Evolutionary conservation across 2,113 vertebrate species (phyloP), one percentile per base, ranked within the genome.

Genomic region (Tyto alba): DNA sequence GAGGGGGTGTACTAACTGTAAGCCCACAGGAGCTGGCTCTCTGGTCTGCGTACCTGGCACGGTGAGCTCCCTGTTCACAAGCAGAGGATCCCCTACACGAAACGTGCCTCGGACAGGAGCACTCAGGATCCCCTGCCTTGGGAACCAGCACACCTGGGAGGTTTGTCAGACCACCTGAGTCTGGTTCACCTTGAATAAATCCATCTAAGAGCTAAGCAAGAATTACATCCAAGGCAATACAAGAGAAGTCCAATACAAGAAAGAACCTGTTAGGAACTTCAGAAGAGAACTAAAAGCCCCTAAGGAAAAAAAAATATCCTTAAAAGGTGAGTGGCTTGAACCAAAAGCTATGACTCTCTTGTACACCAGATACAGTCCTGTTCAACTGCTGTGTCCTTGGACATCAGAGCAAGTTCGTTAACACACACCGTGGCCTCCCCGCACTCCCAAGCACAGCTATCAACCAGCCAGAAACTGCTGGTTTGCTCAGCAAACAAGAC

Each of bases 401-500:
- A 50, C 45, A 77, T 6, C 40, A 47, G 50, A 52, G 73, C 77
- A 45, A 53, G 59, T 52, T 69, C 5, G 1, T 66, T 69, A 88
- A 26, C 43, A 27, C 11, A 1, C 47, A 27, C 60, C 4, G 4
- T 64, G 72, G 59, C 68, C 38, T 45, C 36, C 30, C 13, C 19
- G 8, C 74, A 4, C n/a, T 30, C 85, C 86, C 30, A 23, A 82
- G 74, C 83, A 85, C 41, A 41, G 27, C 80, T 45, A 43, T 52
- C 45, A 16, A 40, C 9, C 11, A n/a, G 74, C 40, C 89, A 83
- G 62, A 53, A 86, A 36, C 68, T 74, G 77, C 41, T 34, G n/a
- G 67, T 89, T 85, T 81, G 81, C 73, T 91, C 69, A 87, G 73
- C 94, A 93, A 94, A 91, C 85, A 89, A 64, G 50, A 75, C 20